Conservation (phyloP, 2,888 invertebrate species). For the Meandrusa payeni region DNA sequence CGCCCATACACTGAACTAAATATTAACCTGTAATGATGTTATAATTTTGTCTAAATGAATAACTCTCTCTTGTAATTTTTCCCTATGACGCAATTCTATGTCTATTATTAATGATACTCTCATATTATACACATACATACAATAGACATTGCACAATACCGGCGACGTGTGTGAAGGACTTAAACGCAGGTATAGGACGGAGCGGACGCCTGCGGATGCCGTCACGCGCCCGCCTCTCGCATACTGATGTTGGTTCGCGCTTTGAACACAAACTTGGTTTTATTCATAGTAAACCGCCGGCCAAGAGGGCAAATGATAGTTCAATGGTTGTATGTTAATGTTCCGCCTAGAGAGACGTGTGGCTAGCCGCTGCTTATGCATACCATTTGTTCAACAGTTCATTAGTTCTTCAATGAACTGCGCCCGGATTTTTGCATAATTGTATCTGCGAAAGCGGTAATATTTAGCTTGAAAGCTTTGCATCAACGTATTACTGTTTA, state of each 20-base stretch:
- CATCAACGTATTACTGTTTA: conserved; percentile 2
- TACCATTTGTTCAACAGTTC: conserved; percentile 11
- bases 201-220: conserved; percentile 72
- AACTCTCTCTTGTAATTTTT: too few species aligned
- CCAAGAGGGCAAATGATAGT: conserved; percentile 30
- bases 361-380: conserved; percentile 7
- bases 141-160: too few species aligned
- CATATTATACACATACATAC: too few species aligned
- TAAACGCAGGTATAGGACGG: conserved; percentile 37
- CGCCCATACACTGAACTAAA: too few species aligned
- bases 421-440: conserved; percentile 16
- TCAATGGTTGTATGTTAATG: conserved; percentile 27
- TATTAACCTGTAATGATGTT: too few species aligned
- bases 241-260: conserved; percentile 56
- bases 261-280: conserved; percentile 31
- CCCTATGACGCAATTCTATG: too few species aligned
- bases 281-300: conserved; percentile 27
- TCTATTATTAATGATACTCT: too few species aligned
- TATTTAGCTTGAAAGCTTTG: conserved; percentile 10
- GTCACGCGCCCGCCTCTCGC: conserved; percentile 60
- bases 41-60: too few species aligned
- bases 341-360: conserved; percentile 4
- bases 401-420: conserved; percentile 19
- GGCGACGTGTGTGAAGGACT: too few species aligned
- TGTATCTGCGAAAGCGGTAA: conserved; percentile 16